Conservation (phyloP, 2,888 invertebrate species). For the Entomobrya multifasciata region DNA sequence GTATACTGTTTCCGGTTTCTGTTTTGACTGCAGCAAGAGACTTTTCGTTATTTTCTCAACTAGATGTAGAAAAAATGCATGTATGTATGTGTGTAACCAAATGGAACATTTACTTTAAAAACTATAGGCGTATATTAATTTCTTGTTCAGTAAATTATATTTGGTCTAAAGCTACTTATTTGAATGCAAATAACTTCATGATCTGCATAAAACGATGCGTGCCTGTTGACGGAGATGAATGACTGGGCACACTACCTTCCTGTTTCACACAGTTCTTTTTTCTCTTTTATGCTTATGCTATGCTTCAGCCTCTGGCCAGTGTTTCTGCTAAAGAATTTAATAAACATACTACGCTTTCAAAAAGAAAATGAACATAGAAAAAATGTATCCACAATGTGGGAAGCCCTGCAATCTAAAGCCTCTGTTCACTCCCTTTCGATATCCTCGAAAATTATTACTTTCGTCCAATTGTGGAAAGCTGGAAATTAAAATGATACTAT, state of each 20-base stretch:
- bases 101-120: no score
- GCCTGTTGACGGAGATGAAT: slow-evolving; percentile 69
- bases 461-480: slow-evolving; percentile 58
- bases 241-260: slow-evolving; percentile 52
- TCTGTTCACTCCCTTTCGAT: slow-evolving; percentile 25
- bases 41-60: slow-evolving; percentile 10
- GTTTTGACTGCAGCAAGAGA: background rate
- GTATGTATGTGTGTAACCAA: no score
- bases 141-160: no score
- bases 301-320: slow-evolving; percentile 26
- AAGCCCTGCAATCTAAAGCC: background rate
- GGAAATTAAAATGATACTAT: slow-evolving; percentile 66
- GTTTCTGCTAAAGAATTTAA: slow-evolving; percentile 32
- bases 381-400: background rate
- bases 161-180: slow-evolving; percentile 65
- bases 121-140: no score
- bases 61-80: no score
- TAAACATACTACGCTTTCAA: background rate
- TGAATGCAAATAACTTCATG: slow-evolving; percentile 72
- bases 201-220: slow-evolving; percentile 67
- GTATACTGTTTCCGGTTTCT: slow-evolving; percentile 15
- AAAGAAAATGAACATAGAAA: slow-evolving; percentile 1
- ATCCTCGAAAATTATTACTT: slow-evolving; percentile 30
- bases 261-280: slow-evolving; percentile 37
- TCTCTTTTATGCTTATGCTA: no score